A percentile compares a stretch with the other conserved stretches of the same genome.
Evolutionary conservation across 2,113 vertebrate genomes (phyloP).

Genomic region (Scartelaos histophorus): DNA sequence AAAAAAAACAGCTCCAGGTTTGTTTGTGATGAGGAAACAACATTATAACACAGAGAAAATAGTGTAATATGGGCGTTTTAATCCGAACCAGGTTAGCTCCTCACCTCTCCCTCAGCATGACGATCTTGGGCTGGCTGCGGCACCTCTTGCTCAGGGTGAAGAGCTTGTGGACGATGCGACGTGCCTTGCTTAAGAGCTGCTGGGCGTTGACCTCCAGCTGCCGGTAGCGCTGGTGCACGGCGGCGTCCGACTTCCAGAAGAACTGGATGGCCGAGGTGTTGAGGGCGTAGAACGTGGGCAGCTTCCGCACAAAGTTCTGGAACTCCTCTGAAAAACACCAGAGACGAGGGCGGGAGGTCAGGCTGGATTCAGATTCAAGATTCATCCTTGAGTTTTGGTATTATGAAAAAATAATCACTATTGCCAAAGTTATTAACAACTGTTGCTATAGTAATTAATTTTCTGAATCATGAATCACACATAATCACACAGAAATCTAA

Average conservation of each 20-base stretch:
- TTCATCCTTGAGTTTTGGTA: too few relatives aligned
- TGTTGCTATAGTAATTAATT: too few relatives aligned
- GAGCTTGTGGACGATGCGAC: conserved; percentile 76
- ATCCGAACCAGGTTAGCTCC: conserved; percentile 34
- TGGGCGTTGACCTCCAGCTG: conserved; percentile 76
- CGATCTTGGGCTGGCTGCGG: conserved; percentile 74
- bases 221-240: conserved; percentile 77
- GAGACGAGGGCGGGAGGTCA: background rate
- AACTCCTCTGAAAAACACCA: conserved; percentile 77
- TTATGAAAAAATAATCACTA: too few relatives aligned
- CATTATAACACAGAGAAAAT: background rate
- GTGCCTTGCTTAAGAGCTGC: conserved; percentile 76
- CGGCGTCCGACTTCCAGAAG: conserved; percentile 78
- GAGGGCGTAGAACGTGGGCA: conserved; percentile 79
- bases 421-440: too few relatives aligned
- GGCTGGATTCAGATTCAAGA: background rate
- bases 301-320: conserved; percentile 78
- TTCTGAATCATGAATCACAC: too few relatives aligned
- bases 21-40: too few relatives aligned
- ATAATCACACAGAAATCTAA: too few relatives aligned
- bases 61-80: too few relatives aligned
- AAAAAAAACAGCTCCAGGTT: too few relatives aligned
- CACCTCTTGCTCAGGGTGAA: conserved; percentile 83
- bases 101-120: conserved; percentile 80
- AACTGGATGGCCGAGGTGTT: conserved; percentile 80